Percentiles rank a stretch among this genome's conserved stretches.
Evolutionary conservation across 2,797 vertebrate genomes (phyloP).

Genomic region (Echiichthys vipera): DNA sequence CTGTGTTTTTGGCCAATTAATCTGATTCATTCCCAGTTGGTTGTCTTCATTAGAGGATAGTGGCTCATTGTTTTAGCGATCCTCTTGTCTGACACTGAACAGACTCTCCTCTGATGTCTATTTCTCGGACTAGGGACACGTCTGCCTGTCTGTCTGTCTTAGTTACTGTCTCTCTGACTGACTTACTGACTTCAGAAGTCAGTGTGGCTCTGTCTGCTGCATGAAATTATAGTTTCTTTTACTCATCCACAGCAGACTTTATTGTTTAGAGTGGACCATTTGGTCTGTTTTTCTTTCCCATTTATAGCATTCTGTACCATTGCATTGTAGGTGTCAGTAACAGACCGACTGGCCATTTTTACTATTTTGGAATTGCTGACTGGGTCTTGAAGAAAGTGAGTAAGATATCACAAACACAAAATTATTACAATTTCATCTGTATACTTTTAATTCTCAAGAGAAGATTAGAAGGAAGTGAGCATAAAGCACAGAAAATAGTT

Average conservation of each 20-base stretch:
- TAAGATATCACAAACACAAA: neutral
- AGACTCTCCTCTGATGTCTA: conserved; percentile 12
- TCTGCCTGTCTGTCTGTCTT: conserved; percentile 7
- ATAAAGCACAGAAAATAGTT: neutral
- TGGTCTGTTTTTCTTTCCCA: neutral
- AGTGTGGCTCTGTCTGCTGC: neutral
- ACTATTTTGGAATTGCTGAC: neutral
- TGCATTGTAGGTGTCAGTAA: neutral
- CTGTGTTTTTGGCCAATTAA: conserved; percentile 35
- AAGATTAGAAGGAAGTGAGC: neutral
- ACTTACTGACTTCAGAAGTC: conserved; percentile 14
- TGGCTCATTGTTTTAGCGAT: conserved; percentile 66
- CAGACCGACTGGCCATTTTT: neutral
- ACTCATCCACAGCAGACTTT: neutral
- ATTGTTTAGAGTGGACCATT: neutral
- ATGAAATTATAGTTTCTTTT: conserved; percentile 1
- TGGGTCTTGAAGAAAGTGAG: neutral
- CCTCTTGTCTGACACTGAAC: conserved; percentile 37
- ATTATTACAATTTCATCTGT: neutral
- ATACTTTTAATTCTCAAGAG: neutral
- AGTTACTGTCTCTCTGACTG: neutral
- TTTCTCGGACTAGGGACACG: conserved; percentile 5
- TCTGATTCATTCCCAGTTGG: conserved; percentile 27
- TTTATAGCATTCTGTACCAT: neutral
- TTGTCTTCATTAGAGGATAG: conserved; percentile 54